Evolutionary conservation across 2,888 invertebrate species (phyloP), one percentile per base, ranked within the genome.

Genomic region (Tetragonula carbonaria): DNA sequence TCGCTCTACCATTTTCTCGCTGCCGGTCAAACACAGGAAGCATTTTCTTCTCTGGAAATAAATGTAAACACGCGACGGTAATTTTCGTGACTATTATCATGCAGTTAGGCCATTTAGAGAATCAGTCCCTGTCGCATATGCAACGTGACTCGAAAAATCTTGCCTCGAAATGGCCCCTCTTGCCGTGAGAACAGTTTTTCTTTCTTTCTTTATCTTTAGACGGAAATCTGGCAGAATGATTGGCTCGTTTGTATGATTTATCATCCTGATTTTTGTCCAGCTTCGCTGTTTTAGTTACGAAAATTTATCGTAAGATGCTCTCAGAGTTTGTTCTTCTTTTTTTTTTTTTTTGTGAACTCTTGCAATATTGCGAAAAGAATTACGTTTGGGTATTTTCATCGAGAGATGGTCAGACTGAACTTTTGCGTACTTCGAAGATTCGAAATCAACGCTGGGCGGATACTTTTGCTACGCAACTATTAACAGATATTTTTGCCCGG

Each of bases 11-110:
- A 18, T 14, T 72, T 38, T 28, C 45, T 45, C 45, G 16, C 53
- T 70, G 3, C 18, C 53, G n/a, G 28, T 13, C 71, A 16, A 0
- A 13, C 66, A 65, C 78, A 84, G 84, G 84, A 84, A 84, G 74
- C 23, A 51, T 68, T 74, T 57, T 74, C 77, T 77, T 57, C 45
- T n/a, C 59, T 51, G 23, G 67, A 71, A 45, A 59, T 66, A 70
- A 84, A 81, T 66, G 77, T 74, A 70, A 84, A 81, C 80, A 70
- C 68, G 77, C 80, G 80, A 81, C 16, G 57, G 77, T 81, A 76
- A 81, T 77, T 84, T 81, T 77, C 80, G 38, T 38, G 50, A 18
- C 59, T 57, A 84, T 81, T 81, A 81, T 75, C 72, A 62, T 74
- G 71, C 81, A 50, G 59, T 78, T 78, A 74, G 21, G 70, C 51